A percentile compares a stretch with the other conserved stretches of the same genome.
These are phyloP conservation scores for Chiridota heheva DNA, from an alignment of 35 echinoderm and acorn worm species.

Conservation along the genomic window DNA sequence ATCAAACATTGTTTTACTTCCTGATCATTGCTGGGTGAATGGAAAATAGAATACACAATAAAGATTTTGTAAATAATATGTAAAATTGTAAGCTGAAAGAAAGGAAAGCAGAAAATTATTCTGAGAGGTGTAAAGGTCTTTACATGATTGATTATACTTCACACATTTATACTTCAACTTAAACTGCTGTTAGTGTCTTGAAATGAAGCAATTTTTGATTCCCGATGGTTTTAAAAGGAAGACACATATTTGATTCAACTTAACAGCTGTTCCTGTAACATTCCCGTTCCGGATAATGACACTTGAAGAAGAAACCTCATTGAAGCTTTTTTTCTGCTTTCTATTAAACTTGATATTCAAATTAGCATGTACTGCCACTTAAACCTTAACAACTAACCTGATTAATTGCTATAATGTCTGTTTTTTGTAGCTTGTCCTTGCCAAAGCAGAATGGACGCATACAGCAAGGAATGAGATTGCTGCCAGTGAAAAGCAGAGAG, in stretches of 20 bases:
- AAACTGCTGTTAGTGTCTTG: too few species aligned
- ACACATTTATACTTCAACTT: too few species aligned
- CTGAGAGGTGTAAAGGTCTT: too few species aligned
- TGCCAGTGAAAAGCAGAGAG: conserved; percentile 19
- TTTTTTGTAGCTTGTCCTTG: conserved; percentile 30
- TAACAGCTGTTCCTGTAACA: neutral
- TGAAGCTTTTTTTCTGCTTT: neutral
- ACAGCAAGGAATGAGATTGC: conserved; percentile 17
- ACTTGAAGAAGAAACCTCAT: neutral
- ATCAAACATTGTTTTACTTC: too few species aligned
- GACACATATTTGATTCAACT: neutral
- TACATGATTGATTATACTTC: too few species aligned
- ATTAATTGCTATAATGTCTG: neutral
- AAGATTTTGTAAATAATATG: neutral
- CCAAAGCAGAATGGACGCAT: conserved; percentile 52
- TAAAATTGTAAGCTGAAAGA: too few species aligned
- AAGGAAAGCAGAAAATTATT: too few species aligned
- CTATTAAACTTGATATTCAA: neutral
- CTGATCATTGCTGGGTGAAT: neutral
- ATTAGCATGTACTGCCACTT: neutral
- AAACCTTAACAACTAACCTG: neutral
- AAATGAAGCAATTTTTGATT: too few species aligned
- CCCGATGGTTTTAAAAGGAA: too few species aligned
- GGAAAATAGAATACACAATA: neutral
- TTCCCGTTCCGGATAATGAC: neutral